Conservation (phyloP, 2,113 vertebrate genomes). For the Mystacornis crossleyi region DNA sequence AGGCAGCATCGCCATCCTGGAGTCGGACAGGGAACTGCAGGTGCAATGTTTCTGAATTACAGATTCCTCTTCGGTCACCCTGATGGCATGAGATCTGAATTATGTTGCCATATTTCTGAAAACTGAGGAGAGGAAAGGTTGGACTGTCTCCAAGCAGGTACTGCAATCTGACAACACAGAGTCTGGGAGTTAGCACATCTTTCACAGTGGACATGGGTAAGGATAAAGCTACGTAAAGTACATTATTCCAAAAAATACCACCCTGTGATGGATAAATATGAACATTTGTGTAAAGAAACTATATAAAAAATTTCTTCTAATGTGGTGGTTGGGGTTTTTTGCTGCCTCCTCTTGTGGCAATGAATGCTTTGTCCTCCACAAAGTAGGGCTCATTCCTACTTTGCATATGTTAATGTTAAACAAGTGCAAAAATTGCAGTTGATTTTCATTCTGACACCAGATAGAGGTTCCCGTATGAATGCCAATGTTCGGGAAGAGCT, state of each 20-base stretch:
- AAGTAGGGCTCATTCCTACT: not conserved
- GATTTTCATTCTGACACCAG: not conserved
- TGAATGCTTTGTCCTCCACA: not conserved
- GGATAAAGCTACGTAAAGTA: not conserved
- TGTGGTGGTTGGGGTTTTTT: rapidly evolving
- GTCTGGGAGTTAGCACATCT: not conserved
- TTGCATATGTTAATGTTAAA: not conserved
- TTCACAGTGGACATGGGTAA: not conserved
- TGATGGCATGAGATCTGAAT: not conserved
- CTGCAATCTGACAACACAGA: not conserved
- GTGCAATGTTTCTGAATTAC: not conserved
- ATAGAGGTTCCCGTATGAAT: not conserved
- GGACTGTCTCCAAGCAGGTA: not conserved
- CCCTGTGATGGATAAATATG: not conserved
- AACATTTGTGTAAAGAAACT: not conserved
- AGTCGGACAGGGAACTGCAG: not conserved
- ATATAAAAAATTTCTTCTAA: not conserved
- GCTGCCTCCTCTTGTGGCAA: not conserved
- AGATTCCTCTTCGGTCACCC: not conserved
- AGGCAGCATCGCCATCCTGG: not conserved
- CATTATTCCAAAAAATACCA: not conserved
- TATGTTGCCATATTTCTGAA: not conserved
- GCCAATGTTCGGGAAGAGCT: not conserved
- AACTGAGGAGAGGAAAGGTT: not conserved
- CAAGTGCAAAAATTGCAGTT: not conserved